Evolutionary conservation across 2,888 invertebrate genomes (phyloP).

Genomic region (Ischnus inquisitorius): DNA sequence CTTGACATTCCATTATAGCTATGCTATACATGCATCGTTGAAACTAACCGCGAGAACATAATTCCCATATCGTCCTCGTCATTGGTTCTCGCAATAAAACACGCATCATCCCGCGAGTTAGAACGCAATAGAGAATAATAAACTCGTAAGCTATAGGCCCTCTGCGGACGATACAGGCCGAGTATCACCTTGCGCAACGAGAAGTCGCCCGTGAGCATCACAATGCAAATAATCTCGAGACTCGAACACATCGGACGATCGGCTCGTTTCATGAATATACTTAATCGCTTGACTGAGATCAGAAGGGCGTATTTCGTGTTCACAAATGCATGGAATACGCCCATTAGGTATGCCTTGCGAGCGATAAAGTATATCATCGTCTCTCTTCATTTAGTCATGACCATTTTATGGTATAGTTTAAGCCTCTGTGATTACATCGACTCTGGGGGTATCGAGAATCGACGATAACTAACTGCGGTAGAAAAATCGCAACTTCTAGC

Average conservation of each 20-base stretch:
- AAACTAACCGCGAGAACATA: background rate
- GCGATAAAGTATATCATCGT: too few species aligned
- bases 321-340: too few species aligned
- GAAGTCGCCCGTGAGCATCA: background rate
- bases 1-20: background rate
- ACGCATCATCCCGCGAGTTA: slow-evolving; percentile 8
- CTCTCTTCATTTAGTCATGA: too few species aligned
- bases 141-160: slow-evolving; percentile 5
- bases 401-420: background rate
- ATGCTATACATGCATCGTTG: background rate
- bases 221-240: slow-evolving; percentile 13
- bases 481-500: background rate
- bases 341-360: too few species aligned
- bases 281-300: background rate
- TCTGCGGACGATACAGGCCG: slow-evolving; percentile 6
- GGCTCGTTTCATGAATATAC: background rate
- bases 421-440: background rate
- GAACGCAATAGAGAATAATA: slow-evolving; percentile 39
- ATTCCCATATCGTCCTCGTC: slow-evolving; percentile 9
- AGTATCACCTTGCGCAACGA: slow-evolving; percentile 41
- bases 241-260: slow-evolving; percentile 9
- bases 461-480: background rate
- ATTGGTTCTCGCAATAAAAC: background rate
- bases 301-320: too few species aligned
- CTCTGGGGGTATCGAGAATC: background rate